Evolutionary conservation across 2,888 invertebrate species (phyloP), one percentile per base, ranked within the genome.

Genomic region (Aricia artaxerxes): DNA sequence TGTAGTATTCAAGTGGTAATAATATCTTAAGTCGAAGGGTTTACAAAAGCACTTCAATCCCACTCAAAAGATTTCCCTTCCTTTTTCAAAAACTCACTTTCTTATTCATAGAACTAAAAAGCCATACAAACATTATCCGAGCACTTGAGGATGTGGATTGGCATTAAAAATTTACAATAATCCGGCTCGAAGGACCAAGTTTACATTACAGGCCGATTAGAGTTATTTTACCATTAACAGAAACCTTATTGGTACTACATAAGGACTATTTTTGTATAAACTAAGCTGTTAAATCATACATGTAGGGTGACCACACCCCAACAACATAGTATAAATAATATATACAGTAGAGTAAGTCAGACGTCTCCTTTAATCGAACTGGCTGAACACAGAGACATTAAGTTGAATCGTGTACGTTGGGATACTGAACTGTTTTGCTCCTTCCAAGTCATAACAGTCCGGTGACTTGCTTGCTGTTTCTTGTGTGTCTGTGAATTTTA

Each of bases 121-220:
- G 40, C 40, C 16, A 44, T n/a, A 75, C 75, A 75, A 44, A 73
- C 73, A n/a, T 53, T 16, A 57, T 75, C 73, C 40, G 16, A 75
- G 49, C 75, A 75, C 75, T 75, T 75, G 9, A 44, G 75, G 75
- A 75, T 75, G n/a, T 49, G 49, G n/a, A 75, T 75, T 75, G 75
- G 75, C 75, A 75, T 75, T 75, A 75, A 75, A 75, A 44, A 75
- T 75, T 75, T 49, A 75, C 75, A 75, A 44, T 75, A 75, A 75
- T 75, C 24, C 49, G 13, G 75, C 11, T 16, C 44, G 75, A 73
- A 75, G 75, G 73, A 73, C 73, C 73, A 73, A 40, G n/a, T 75
- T 49, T 75, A 73, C 9, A 73, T 35, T 6, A 31, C 35, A 38
- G 73, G 7, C 1, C 38, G 57, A 61, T 61, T 24, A 61, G 7